Evolutionary conservation across 2,888 invertebrate genomes (phyloP).

Genomic region (Trachelus troglodyta): DNA sequence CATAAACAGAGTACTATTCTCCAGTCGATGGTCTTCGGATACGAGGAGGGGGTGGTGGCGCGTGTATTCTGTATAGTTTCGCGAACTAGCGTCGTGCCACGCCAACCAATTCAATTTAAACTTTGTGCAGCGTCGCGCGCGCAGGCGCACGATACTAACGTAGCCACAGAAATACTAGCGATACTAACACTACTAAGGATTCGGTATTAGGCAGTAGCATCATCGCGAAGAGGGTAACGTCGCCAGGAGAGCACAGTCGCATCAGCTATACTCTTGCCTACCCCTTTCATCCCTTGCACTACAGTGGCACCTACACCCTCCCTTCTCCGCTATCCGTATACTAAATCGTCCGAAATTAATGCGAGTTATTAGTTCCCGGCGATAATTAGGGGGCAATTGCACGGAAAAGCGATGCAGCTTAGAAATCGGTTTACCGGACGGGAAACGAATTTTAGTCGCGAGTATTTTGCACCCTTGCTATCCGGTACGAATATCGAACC

Average conservation of each 20-base stretch:
- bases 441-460: background rate
- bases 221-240: background rate
- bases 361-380: conserved; percentile 65
- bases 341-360: conserved; percentile 65
- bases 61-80: conserved; percentile 51
- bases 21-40: conserved; percentile 64
- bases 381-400: conserved; percentile 65
- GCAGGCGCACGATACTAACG: conserved; percentile 6
- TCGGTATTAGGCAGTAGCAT: background rate
- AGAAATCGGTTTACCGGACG: conserved; percentile 17
- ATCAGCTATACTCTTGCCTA: background rate
- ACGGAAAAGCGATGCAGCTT: conserved; percentile 55
- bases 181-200: conserved; percentile 12
- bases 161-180: conserved; percentile 3
- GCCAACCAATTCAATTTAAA: conserved; percentile 65
- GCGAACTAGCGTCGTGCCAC: conserved; percentile 52
- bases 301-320: background rate
- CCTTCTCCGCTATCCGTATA: conserved; percentile 26
- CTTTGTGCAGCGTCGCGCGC: conserved; percentile 45
- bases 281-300: background rate
- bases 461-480: background rate
- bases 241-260: background rate
- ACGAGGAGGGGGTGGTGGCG: conserved; percentile 37
- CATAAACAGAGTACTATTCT: conserved; percentile 61
- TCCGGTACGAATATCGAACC: background rate